phyloP scores from a whole-genome alignment of 2,797 vertebrate species.

The Oophaga sylvatica region DNA sequence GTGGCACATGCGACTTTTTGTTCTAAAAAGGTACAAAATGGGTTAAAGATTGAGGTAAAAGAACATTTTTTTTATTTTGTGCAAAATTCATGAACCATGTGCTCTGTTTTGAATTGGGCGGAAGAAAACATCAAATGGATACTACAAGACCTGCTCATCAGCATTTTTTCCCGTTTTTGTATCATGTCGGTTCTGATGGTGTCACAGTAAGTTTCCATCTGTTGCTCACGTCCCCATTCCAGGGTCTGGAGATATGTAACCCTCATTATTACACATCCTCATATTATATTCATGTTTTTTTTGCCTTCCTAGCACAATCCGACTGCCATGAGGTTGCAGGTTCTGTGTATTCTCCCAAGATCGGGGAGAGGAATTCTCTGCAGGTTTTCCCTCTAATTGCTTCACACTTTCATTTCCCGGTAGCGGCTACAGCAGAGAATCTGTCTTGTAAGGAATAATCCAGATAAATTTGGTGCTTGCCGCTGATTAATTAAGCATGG shows the following conservation, averaged over 20 bases:
- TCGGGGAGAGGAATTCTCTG: background rate
- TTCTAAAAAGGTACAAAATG: no score
- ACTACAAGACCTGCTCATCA: no score
- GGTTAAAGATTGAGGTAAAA: no score
- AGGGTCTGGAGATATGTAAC: no score
- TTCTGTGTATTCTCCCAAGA: background rate
- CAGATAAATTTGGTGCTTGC: constrained; percentile 33
- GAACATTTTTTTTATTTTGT: no score
- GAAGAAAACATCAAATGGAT: no score
- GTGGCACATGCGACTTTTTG: no score
- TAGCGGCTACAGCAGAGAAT: constrained; percentile 11
- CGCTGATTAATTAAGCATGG: constrained; percentile 42
- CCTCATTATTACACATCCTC: background rate
- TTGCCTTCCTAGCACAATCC: background rate
- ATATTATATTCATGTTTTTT: background rate
- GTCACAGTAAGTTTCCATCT: background rate
- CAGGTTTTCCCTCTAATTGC: constrained; percentile 19
- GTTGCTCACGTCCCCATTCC: background rate
- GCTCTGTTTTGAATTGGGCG: no score
- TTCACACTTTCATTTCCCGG: background rate
- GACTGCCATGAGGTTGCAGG: background rate
- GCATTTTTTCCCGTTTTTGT: no score
- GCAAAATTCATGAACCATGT: no score
- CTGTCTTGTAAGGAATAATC: constrained; percentile 13
- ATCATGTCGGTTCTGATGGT: no score